A percentile compares a stretch with the other conserved stretches of the same genome.
Conservation (phyloP, 2,113 vertebrate species). For the Eurypyga helias region DNA sequence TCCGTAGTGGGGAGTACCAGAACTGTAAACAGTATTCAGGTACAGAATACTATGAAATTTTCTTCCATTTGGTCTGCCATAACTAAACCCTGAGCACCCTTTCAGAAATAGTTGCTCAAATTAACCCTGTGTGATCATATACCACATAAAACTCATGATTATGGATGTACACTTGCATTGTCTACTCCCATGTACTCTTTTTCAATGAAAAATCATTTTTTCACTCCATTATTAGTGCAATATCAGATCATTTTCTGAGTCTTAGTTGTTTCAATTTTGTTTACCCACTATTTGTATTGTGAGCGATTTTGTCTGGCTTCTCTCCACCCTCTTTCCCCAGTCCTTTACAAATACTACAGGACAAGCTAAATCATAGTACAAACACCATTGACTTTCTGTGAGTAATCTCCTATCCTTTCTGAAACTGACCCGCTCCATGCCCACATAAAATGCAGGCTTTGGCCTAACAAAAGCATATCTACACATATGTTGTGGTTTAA, state of each 20-base stretch:
- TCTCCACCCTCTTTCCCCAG: not conserved
- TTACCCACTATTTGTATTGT: not conserved
- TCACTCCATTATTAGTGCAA: not conserved
- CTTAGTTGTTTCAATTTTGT: not conserved
- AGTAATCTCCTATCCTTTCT: not conserved
- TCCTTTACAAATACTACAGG: not conserved
- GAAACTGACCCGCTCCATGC: not conserved
- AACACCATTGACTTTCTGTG: not conserved
- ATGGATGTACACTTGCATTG: not conserved
- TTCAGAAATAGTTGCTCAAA: not conserved
- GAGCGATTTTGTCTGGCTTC: not conserved
- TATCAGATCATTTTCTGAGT: not conserved
- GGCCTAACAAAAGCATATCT: not conserved
- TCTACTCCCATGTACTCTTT: not conserved
- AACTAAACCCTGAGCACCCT: not conserved
- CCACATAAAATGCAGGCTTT: not conserved
- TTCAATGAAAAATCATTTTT: no score
- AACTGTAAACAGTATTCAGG: not conserved
- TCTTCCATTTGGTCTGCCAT: not conserved
- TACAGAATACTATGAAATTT: not conserved
- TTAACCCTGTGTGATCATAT: not conserved
- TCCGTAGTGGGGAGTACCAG: not conserved
- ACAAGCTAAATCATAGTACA: not conserved
- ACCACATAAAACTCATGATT: not conserved
- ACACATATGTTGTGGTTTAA: no score